Evolutionary conservation across 2,888 invertebrate species (phyloP), one percentile per base, ranked within the genome.

Genomic region (Pandemis heparana): DNA sequence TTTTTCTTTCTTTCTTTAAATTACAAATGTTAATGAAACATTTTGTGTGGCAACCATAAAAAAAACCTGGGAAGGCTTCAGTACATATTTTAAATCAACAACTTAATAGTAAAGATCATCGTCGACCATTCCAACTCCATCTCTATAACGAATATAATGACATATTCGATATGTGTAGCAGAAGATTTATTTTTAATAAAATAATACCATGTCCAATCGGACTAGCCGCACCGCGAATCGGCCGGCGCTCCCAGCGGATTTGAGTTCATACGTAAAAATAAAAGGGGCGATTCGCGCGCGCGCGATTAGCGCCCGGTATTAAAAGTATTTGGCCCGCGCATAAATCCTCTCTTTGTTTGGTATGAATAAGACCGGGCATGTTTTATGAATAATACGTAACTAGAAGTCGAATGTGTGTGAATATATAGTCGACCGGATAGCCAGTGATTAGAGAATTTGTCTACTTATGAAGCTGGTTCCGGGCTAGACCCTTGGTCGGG

Each of bases 251-350:
- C 69, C 69, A 16, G 51, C 14, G 70, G 74, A 60, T 65, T 65
- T 74, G 60, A 65, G 74, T 74, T 74, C 74, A 74, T 74, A 74
- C 74, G 70, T 70, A 64, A 74, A 73, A 74, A 74, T 74, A 74
- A 74, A 74, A 74, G 61, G 74, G 74, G 69, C 74, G 74, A 70
- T 74, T 65, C 65, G 60, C 64, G 46, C 73, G 56, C 73, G 65
- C 65, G 23, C 74, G 74, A 74, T 74, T 70, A 74, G 74, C 74
- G 74, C 65, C 74, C 74, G 43, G 74, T 65, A 74, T 74, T 74
- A 74, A 74, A 74, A 74, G 74, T 70, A 70, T 74, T 73, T 69
- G 65, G 69, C 70, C 64, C 74, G 65, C 48, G 64, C 74, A 70
- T 74, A 70, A 70, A 74, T 74, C 69, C 70, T 46, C 74, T 66